A percentile compares a stretch with the other conserved stretches of the same genome.
These are phyloP conservation scores for Cyanoramphus novaezelandiae DNA, from an alignment of 2,113 vertebrate genomes.

Conservation along the genomic window DNA sequence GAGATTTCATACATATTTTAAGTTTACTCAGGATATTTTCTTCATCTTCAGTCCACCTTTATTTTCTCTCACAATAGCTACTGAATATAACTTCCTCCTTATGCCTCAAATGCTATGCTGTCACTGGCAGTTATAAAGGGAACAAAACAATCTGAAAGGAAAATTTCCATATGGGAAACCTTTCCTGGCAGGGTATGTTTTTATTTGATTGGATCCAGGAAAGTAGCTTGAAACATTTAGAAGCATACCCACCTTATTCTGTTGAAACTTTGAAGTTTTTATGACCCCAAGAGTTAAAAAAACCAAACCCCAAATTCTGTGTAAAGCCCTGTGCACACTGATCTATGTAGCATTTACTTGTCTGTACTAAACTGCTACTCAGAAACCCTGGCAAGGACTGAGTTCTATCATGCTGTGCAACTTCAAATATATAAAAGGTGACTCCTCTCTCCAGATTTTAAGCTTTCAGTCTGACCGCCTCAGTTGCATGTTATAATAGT, in stretches of 20 bases:
- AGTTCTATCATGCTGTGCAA: background rate
- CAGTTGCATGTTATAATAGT: background rate
- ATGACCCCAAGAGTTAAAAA: background rate
- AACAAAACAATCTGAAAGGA: constrained; percentile 32
- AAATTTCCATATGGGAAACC: background rate
- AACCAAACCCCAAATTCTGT: background rate
- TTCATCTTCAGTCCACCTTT: constrained; percentile 23
- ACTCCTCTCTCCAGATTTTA: background rate
- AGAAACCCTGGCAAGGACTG: background rate
- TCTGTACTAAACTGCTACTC: background rate
- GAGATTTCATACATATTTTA: constrained; percentile 36
- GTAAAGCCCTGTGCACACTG: background rate
- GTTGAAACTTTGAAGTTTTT: background rate
- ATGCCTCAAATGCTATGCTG: background rate
- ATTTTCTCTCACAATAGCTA: constrained; percentile 14
- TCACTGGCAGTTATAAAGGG: background rate
- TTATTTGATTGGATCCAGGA: background rate
- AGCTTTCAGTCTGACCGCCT: background rate
- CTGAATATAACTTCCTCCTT: background rate
- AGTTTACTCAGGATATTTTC: constrained; percentile 33
- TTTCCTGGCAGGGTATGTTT: background rate
- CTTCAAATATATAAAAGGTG: background rate
- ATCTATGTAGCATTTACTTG: background rate
- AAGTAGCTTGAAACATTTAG: background rate
- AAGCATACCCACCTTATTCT: background rate